phyloP scores from a whole-genome alignment of 2,888 invertebrate species.

The Hypercompe scribonia region DNA sequence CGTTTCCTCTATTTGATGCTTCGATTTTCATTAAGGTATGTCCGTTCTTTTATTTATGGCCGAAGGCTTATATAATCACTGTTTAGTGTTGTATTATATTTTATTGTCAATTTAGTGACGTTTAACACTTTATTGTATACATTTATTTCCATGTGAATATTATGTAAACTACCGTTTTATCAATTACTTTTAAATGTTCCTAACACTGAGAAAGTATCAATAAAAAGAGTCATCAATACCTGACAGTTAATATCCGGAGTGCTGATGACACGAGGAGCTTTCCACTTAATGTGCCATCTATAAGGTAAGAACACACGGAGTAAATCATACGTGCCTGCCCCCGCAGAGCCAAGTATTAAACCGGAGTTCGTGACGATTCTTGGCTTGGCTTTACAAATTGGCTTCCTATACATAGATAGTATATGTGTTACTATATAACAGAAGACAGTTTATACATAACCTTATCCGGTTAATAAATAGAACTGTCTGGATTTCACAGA shows the following conservation, averaged over 20 bases:
- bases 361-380: background rate
- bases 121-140: too few relatives aligned
- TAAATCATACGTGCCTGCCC: conserved; percentile 1
- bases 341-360: background rate
- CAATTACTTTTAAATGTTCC: background rate
- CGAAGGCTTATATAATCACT: too few relatives aligned
- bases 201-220: conserved; percentile 30
- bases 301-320: background rate
- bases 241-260: conserved; percentile 36
- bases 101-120: background rate
- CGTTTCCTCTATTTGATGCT: too few relatives aligned
- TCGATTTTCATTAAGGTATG: too few relatives aligned
- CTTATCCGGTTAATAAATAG: background rate
- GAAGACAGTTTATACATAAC: background rate
- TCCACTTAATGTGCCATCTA: conserved; percentile 20
- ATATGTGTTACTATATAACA: background rate
- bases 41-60: too few relatives aligned
- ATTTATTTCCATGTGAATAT: too few relatives aligned
- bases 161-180: background rate
- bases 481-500: background rate
- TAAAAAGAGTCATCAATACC: conserved; percentile 26
- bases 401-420: background rate
- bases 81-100: background rate
- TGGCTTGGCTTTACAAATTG: background rate
- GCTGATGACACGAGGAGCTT: conserved; percentile 31